These are phyloP conservation scores for Gymnoscopelus microlampas DNA, from an alignment of 2,797 vertebrate genomes.

Conservation along the genomic window DNA sequence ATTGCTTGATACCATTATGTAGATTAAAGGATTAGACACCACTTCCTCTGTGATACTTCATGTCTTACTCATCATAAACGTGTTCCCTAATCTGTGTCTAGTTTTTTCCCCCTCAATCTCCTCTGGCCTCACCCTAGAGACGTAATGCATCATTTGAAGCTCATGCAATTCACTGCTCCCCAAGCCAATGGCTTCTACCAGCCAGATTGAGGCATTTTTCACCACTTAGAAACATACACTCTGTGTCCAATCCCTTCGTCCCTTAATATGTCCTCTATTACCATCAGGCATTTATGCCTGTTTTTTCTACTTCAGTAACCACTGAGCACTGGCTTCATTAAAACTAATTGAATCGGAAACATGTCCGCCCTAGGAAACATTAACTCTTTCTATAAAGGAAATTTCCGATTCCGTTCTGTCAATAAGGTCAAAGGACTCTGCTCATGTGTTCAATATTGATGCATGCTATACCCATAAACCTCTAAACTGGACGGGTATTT, in stretches of 20 bases:
- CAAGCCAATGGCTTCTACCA: slow-evolving; percentile 76
- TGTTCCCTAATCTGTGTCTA: slow-evolving; percentile 28
- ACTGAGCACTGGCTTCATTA: slow-evolving; percentile 99
- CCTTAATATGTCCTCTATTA: slow-evolving; percentile 94
- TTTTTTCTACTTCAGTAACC: slow-evolving; percentile 98
- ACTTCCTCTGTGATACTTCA: slow-evolving; percentile 20
- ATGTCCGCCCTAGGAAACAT: slow-evolving; percentile 97
- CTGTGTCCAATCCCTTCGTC: slow-evolving; percentile 73
- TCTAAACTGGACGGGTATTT: slow-evolving; percentile 47
- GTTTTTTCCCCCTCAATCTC: slow-evolving; percentile 54
- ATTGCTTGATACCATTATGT: slow-evolving; percentile 1
- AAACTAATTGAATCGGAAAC: slow-evolving; percentile 99
- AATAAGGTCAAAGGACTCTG: slow-evolving; percentile 84
- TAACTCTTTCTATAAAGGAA: slow-evolving; percentile 95
- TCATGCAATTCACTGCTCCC: slow-evolving; percentile 73
- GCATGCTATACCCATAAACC: slow-evolving; percentile 52
- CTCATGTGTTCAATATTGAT: slow-evolving; percentile 73
- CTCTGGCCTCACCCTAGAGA: slow-evolving; percentile 67
- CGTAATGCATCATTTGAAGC: slow-evolving; percentile 77
- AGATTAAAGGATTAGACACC: slow-evolving; percentile 19
- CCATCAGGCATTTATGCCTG: slow-evolving; percentile 95
- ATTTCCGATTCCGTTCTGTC: slow-evolving; percentile 81
- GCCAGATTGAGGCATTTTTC: slow-evolving; percentile 85
- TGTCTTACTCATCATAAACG: slow-evolving; percentile 43
- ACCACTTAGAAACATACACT: slow-evolving; percentile 90